Evolutionary conservation across 2,797 vertebrate genomes (phyloP).

Genomic region (Brotula barbata): DNA sequence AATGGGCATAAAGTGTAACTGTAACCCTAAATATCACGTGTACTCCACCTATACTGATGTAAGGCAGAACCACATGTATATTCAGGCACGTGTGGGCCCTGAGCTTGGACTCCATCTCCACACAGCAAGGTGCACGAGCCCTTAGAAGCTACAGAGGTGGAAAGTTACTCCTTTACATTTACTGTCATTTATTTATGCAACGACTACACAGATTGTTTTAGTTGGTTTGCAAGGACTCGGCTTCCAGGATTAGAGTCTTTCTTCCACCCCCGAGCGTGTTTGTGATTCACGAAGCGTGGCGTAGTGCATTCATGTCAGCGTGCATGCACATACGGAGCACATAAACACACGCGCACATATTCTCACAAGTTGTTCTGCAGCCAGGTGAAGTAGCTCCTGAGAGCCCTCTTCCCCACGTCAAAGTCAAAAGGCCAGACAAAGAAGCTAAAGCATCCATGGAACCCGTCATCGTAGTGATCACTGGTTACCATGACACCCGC

Average conservation of each 20-base stretch:
- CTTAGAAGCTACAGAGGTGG: slow-evolving; percentile 14
- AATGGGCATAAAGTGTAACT: too few relatives aligned
- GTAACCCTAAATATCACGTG: background rate
- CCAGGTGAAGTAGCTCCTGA: slow-evolving; percentile 86
- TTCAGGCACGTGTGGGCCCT: slow-evolving; percentile 28
- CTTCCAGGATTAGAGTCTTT: too few relatives aligned
- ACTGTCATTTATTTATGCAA: too few relatives aligned
- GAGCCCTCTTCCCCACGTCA: slow-evolving; percentile 78
- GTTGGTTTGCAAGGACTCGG: too few relatives aligned
- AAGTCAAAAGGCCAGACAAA: slow-evolving; percentile 84
- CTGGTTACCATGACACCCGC: slow-evolving; percentile 85
- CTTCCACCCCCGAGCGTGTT: too few relatives aligned
- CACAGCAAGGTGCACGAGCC: slow-evolving; percentile 24
- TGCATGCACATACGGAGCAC: background rate
- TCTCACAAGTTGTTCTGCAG: slow-evolving; percentile 86
- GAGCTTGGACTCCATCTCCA: slow-evolving; percentile 35
- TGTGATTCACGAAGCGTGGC: slow-evolving; percentile 12
- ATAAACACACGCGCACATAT: slow-evolving; percentile 2
- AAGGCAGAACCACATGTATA: background rate
- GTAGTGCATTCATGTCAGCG: slow-evolving; percentile 18
- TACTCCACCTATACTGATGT: too few relatives aligned
- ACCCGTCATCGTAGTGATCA: slow-evolving; percentile 87
- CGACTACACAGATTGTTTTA: too few relatives aligned
- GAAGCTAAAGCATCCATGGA: slow-evolving; percentile 91
- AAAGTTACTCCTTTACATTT: too few relatives aligned